Conservation (phyloP, 2,113 vertebrate species). For the Trichechus manatus region DNA sequence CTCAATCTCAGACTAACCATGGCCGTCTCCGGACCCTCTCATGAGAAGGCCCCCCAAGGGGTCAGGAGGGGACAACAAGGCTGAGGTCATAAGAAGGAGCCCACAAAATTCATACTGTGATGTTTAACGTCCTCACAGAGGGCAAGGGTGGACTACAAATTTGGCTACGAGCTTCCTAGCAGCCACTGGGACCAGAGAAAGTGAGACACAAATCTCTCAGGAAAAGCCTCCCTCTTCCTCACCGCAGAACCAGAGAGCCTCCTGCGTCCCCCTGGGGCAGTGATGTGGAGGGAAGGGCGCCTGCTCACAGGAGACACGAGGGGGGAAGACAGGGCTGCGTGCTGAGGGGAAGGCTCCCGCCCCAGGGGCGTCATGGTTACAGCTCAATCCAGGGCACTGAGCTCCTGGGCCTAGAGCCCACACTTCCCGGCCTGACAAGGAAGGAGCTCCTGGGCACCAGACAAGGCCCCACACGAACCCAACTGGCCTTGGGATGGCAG, state of each 20-base stretch:
- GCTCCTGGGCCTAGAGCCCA: neutral
- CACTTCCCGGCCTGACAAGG: neutral
- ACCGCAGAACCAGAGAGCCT: too few relatives aligned
- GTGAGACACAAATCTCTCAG: neutral
- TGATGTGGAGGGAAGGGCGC: accelerated
- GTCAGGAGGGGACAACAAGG: too few relatives aligned
- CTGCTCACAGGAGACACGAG: accelerated
- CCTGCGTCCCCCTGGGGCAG: accelerated
- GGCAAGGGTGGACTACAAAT: neutral
- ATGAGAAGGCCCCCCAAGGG: accelerated
- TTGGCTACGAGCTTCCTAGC: neutral
- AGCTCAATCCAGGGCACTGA: neutral
- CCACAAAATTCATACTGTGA: too few relatives aligned
- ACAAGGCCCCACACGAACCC: neutral
- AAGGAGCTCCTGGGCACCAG: neutral
- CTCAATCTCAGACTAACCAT: accelerated
- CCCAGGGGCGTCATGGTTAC: accelerated
- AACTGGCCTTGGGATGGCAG: neutral
- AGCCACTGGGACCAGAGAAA: neutral
- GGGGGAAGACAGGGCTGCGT: too few relatives aligned
- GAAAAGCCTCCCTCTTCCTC: neutral
- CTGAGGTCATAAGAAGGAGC: neutral
- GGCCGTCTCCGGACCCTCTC: too few relatives aligned
- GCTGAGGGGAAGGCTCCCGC: neutral
- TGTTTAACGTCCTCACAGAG: accelerated